Percentiles rank a stretch among this genome's conserved stretches.
phyloP scores from a whole-genome alignment of 2,113 vertebrate genomes.

The Menidia beryllina region DNA sequence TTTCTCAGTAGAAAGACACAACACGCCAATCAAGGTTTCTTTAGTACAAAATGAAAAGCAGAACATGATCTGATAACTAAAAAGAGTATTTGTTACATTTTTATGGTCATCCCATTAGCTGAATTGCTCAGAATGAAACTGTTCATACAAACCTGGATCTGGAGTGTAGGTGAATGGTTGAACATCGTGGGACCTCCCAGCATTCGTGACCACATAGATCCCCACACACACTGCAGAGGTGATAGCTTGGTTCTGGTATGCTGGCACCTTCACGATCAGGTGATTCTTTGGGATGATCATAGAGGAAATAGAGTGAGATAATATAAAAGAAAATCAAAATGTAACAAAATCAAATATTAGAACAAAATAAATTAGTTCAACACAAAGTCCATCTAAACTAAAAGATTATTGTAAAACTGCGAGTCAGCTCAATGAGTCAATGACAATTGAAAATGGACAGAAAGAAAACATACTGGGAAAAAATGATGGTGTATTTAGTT shows the following conservation, averaged over 20 bases:
- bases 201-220: slow-evolving; percentile 95
- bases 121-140: neutral
- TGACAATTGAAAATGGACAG: neutral
- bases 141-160: slow-evolving; percentile 86
- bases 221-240: slow-evolving; percentile 91
- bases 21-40: neutral
- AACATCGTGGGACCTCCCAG: slow-evolving; percentile 94
- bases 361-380: neutral
- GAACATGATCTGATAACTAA: no score
- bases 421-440: neutral
- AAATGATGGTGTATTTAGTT: neutral
- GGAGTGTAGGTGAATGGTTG: slow-evolving; percentile 97
- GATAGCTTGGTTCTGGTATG: slow-evolving; percentile 92
- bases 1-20: neutral
- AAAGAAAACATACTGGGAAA: neutral
- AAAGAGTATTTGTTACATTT: neutral
- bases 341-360: no score
- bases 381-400: neutral
- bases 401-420: neutral
- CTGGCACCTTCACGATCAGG: slow-evolving; percentile 96
- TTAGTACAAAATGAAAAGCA: neutral
- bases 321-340: no score
- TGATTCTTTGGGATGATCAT: slow-evolving; percentile 87
- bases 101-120: neutral
- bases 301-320: neutral